Evolutionary conservation across 2,113 vertebrate genomes (phyloP), one percentile per base, ranked within the genome.

Genomic region (Balaeniceps rex): DNA sequence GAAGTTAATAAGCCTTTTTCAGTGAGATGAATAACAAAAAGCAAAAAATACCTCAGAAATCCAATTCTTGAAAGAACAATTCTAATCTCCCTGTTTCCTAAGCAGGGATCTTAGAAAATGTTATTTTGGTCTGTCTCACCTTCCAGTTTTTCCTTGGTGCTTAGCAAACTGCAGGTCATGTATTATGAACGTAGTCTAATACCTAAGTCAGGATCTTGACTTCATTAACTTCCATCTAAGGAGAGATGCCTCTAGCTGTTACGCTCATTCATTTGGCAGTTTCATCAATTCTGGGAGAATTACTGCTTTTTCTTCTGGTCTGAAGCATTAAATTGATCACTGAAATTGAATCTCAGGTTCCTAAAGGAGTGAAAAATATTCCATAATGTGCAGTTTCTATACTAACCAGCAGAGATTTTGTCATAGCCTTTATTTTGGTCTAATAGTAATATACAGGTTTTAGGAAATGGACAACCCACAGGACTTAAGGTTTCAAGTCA

Each of bases 221-320:
- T 94, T 96, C 95, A 97, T 94, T 97, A 96, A 89, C 74, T 96
- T 84, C 40, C 15, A 90, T 63, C 78, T 87, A 74, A 96, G 78
- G 77, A 94, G 70, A 82, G 66, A 76, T 89, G 91, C 75, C 81
- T 94, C 74, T 74, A 69, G 84, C 87, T 93, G 83, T 85, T 90
- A 57, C 0, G 4, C 70, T 97, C 69, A 58, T 97, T 95, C 61
- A 47, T 93, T 92, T 93, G 93, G 77, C 90, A 92, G 65, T 95
- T 95, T 77, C 83, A 92, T 96, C 88, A 96, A 47, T 96, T 96
- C 58, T 55, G 26, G 36, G 28, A 89, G 92, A 95, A 84, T 92
- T 92, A 72, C 87, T 95, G 57, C 69, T 87, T 92, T 96, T 95
- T 75, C 71, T 95, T 64, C n/a, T 93, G 34, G 21, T 87, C 69